Evolutionary conservation across 92 coral and sea anemone species (phyloP).

Genomic region (Zoanthus sansibaricus): DNA sequence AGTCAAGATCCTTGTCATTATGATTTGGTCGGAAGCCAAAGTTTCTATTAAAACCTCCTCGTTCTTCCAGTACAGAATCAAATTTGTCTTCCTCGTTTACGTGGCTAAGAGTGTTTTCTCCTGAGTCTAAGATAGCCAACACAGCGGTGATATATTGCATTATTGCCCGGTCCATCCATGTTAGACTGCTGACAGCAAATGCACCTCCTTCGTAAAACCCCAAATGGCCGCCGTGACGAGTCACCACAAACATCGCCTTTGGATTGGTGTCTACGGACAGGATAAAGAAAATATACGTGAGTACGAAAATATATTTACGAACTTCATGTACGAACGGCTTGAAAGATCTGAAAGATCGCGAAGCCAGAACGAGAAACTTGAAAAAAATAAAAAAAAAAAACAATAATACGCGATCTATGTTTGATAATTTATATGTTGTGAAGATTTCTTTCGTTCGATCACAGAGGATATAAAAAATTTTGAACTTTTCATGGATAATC

Average conservation of each 20-base stretch:
- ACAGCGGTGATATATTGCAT: slow-evolving; percentile 85
- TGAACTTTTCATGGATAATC: too few species aligned
- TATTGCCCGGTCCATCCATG: slow-evolving; percentile 91
- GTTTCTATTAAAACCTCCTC: background rate
- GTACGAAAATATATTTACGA: too few species aligned
- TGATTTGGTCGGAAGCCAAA: slow-evolving; percentile 11
- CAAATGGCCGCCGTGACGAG: slow-evolving; percentile 95
- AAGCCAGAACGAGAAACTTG: too few species aligned
- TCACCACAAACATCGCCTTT: slow-evolving; percentile 84
- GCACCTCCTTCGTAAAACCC: slow-evolving; percentile 91
- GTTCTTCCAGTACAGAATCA: background rate
- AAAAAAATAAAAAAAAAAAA: too few species aligned
- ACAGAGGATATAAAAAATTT: too few species aligned
- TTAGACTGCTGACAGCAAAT: slow-evolving; percentile 67
- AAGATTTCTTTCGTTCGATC: too few species aligned
- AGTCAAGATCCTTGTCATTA: background rate
- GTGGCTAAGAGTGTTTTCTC: background rate
- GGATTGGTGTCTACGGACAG: slow-evolving; percentile 73
- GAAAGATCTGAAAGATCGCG: too few species aligned
- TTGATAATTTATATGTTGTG: too few species aligned
- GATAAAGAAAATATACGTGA: background rate
- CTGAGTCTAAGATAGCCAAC: slow-evolving; percentile 35
- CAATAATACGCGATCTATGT: too few species aligned
- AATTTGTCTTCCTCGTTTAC: background rate
- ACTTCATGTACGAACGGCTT: too few species aligned